Evolutionary conservation across 2,888 invertebrate species (phyloP).

Genomic region (Sphecodes monilicornis): DNA sequence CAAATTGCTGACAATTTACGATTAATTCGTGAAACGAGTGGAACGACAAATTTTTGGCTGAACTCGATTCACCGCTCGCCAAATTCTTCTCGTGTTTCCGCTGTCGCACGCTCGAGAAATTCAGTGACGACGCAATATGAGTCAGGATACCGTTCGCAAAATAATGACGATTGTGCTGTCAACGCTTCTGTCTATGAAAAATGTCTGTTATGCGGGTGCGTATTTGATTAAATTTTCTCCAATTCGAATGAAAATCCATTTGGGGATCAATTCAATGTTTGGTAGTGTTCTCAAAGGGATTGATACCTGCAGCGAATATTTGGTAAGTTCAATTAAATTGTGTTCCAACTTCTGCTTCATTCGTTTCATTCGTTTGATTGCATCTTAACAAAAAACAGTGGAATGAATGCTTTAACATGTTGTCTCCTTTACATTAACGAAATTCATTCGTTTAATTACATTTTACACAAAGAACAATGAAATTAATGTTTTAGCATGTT

Average conservation of each 20-base stretch:
- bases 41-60: constrained; percentile 49
- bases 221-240: constrained; percentile 18
- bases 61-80: constrained; percentile 38
- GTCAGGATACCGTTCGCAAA: constrained; percentile 32
- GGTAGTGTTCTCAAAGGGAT: not conserved
- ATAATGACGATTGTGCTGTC: constrained; percentile 47
- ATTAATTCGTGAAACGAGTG: constrained; percentile 42
- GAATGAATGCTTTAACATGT: too few relatives aligned
- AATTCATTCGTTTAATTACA: too few relatives aligned
- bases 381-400: not conserved
- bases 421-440: too few relatives aligned
- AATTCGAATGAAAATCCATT: constrained; percentile 23
- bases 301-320: not conserved
- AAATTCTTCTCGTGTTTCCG: constrained; percentile 48
- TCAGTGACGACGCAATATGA: constrained; percentile 23
- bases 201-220: constrained; percentile 35
- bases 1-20: constrained; percentile 43
- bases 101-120: constrained; percentile 41
- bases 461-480: too few relatives aligned
- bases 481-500: not conserved
- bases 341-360: not conserved
- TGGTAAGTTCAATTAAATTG: not conserved
- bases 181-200: constrained; percentile 38
- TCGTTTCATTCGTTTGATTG: not conserved
- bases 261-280: not conserved